These are phyloP conservation scores for Eupithecia subfuscata DNA, from an alignment of 2,888 invertebrate species.

Conservation along the genomic window DNA sequence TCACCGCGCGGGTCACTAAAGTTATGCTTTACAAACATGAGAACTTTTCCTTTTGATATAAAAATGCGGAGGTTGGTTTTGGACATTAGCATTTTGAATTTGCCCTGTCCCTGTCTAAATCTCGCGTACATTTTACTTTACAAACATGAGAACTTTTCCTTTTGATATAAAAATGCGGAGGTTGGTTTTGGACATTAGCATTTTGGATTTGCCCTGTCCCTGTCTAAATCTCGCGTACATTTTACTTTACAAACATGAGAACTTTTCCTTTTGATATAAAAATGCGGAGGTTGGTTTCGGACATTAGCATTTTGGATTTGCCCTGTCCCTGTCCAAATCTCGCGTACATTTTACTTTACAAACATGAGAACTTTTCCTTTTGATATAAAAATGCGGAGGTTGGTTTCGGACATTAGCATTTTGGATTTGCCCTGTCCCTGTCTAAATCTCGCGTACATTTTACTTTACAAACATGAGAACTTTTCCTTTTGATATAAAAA, in stretches of 20 bases:
- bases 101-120: not conserved
- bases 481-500: conserved; percentile 6
- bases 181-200: not conserved
- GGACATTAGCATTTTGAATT: not conserved
- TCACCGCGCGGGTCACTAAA: conserved; percentile 55
- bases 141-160: conserved; percentile 24
- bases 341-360: conserved; percentile 13
- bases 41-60: conserved; percentile 8
- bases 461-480: conserved; percentile 28
- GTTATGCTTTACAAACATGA: conserved; percentile 31
- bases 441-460: too few species aligned
- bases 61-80: not conserved
- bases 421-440: not conserved
- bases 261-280: conserved; percentile 5
- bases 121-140: not conserved
- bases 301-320: not conserved
- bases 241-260: conserved; percentile 30
- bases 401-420: not conserved
- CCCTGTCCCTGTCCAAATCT: not conserved
- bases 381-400: not conserved
- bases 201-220: not conserved
- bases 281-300: not conserved
- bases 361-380: conserved; percentile 22
- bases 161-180: not conserved
- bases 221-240: too few species aligned